phyloP scores from a whole-genome alignment of 2,797 vertebrate genomes.

The Dallia pectoralis region DNA sequence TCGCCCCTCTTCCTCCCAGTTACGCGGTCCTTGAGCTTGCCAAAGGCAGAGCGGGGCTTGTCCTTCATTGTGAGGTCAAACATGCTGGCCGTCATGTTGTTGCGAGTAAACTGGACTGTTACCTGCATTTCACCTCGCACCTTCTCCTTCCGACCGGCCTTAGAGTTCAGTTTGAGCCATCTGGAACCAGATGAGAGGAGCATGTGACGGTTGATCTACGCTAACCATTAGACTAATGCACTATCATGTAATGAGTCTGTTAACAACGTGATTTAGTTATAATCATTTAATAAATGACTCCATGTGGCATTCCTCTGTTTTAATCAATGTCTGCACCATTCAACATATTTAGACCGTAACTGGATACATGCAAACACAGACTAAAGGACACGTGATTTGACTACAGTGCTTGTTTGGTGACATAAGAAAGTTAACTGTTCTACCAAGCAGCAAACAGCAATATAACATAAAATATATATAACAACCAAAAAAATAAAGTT shows the following conservation, averaged over 20 bases:
- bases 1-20: slow-evolving; percentile 88
- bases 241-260: neutral
- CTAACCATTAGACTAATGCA: neutral
- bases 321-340: neutral
- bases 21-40: slow-evolving; percentile 94
- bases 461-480: slow-evolving; percentile 47
- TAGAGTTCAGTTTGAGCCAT: slow-evolving; percentile 94
- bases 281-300: no score
- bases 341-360: neutral
- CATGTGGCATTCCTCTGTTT: no score
- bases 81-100: slow-evolving; percentile 97
- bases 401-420: no score
- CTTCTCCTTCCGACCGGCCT: slow-evolving; percentile 90
- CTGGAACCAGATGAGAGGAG: slow-evolving; percentile 61
- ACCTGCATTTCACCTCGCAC: slow-evolving; percentile 90
- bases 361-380: no score
- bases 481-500: no score
- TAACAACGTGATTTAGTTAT: neutral
- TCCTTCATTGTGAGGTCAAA: slow-evolving; percentile 95
- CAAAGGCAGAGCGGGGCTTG: slow-evolving; percentile 89
- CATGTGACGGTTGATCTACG: slow-evolving; percentile 5
- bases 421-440: neutral
- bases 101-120: slow-evolving; percentile 89
- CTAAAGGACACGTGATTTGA: no score
- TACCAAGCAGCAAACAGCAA: slow-evolving; percentile 20